Percentiles rank a stretch among this genome's conserved stretches.
Conservation (phyloP, 2,797 vertebrate genomes). For the Lemur catta region DNA sequence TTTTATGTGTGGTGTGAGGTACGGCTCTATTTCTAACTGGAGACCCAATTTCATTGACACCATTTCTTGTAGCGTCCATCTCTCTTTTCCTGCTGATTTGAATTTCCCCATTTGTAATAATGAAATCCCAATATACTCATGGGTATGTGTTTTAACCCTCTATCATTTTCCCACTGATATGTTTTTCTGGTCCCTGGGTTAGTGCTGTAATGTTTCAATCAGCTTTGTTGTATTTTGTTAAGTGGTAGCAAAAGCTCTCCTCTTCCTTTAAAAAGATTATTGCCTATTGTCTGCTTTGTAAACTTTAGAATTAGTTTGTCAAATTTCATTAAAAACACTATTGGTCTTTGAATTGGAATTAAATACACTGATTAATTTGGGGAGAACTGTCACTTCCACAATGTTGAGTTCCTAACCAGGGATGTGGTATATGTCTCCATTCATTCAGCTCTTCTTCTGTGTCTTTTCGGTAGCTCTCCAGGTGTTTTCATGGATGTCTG, state of each 20-base stretch:
- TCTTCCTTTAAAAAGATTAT: neutral
- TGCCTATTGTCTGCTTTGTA: neutral
- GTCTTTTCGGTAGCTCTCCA: neutral
- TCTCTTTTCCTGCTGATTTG: neutral
- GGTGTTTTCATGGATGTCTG: neutral
- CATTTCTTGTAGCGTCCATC: neutral
- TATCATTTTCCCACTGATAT: neutral
- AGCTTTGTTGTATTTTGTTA: slow-evolving; percentile 1
- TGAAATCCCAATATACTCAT: neutral
- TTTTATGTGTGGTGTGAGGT: neutral
- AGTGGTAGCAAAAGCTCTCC: neutral
- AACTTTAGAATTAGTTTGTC: neutral
- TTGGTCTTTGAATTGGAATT: neutral
- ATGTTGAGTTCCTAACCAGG: neutral
- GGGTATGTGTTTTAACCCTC: neutral
- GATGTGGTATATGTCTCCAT: neutral
- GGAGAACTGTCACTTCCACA: neutral
- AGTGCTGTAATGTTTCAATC: neutral
- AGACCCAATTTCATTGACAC: neutral
- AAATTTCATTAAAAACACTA: neutral
- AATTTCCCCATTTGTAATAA: neutral
- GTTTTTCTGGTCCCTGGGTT: neutral
- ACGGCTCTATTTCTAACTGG: neutral
- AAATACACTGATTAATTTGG: neutral
- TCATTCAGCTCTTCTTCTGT: neutral